Evolutionary conservation across 2,113 vertebrate genomes (phyloP).

Genomic region (Felis catus): F.catus_Fca126_mat1.0 CM031420.1:40473501-40474000

Average conservation of each 20-base stretch:
- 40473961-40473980: too few species aligned
- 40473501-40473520: not conserved
- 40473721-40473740: not conserved
- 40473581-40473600: not conserved
- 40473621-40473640: not conserved
- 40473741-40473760: not conserved
- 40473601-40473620: not conserved
- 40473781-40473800: not conserved
- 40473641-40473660: not conserved
- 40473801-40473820: not conserved
- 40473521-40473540: not conserved
- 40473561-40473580: conserved; percentile 16
- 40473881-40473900: too few species aligned
- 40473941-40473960: too few species aligned
- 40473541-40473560: not conserved
- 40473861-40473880: too few species aligned
- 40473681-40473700: not conserved
- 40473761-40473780: not conserved
- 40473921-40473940: too few species aligned
- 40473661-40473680: not conserved
- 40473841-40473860: not conserved
- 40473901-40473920: too few species aligned
- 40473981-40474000: too few species aligned
- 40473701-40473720: not conserved
- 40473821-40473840: not conserved